phyloP scores from a whole-genome alignment of 37 sponge, comb jelly and placozoan species.

The Cliona cf. orientalis region DNA sequence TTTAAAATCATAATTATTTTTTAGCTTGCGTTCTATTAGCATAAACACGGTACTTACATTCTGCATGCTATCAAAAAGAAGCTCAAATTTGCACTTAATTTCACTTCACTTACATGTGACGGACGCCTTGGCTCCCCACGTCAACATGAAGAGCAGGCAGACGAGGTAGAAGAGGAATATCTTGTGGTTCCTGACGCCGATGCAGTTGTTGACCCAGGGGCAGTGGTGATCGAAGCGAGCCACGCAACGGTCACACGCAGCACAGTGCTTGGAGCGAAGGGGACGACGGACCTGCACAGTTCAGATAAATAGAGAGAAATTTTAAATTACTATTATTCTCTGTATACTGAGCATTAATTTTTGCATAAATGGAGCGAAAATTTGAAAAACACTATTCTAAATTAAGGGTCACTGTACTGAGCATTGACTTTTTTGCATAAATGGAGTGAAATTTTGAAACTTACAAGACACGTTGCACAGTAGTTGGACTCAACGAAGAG shows the following conservation, averaged over 20 bases:
- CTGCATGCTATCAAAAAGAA: background rate
- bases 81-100: background rate
- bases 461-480: constrained; percentile 88
- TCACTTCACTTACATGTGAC: constrained; percentile 24
- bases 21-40: background rate
- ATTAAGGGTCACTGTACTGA: too few species aligned
- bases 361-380: too few species aligned
- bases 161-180: constrained; percentile 69
- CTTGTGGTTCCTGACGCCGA: constrained; percentile 76
- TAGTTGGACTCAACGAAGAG: constrained; percentile 57
- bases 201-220: constrained; percentile 93
- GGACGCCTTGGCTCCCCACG: constrained; percentile 58
- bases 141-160: constrained; percentile 52
- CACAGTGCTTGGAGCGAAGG: constrained; percentile 94
- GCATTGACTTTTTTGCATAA: too few species aligned
- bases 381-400: too few species aligned
- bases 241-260: constrained; percentile 92
- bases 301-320: background rate
- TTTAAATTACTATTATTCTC: too few species aligned
- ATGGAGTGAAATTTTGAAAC: constrained; percentile 1
- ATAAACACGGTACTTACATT: background rate
- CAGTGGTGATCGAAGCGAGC: constrained; percentile 97
- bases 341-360: too few species aligned
- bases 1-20: background rate
- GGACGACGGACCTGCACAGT: constrained; percentile 74